phyloP scores from a whole-genome alignment of 2,888 invertebrate species.

The Drosophila conformis region DNA sequence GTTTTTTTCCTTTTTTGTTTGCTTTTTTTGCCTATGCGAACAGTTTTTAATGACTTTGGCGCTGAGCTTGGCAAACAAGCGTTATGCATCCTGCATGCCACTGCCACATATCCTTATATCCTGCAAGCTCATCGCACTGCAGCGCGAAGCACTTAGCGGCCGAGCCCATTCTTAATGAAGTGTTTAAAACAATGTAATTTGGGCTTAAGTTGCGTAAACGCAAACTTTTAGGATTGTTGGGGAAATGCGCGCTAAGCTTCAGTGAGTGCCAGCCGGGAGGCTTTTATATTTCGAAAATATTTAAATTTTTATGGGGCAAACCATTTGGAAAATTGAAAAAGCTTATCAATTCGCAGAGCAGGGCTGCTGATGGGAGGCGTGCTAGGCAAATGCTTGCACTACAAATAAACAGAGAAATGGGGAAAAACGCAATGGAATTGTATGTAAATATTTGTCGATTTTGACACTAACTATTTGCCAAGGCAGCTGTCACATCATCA shows the following conservation, averaged over 20 bases:
- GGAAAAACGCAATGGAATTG: constrained; percentile 53
- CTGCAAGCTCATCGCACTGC: constrained; percentile 33
- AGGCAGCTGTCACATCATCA: constrained; percentile 36
- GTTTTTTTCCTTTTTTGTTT: constrained; percentile 49
- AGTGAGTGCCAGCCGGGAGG: constrained; percentile 50
- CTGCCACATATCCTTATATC: constrained; percentile 45
- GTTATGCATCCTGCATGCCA: constrained; percentile 58
- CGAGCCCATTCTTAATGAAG: constrained; percentile 74
- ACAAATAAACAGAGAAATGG: constrained; percentile 23
- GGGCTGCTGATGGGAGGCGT: not conserved
- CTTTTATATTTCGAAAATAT: constrained; percentile 75
- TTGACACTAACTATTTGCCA: constrained; percentile 72
- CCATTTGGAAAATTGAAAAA: constrained; percentile 75
- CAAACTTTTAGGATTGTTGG: constrained; percentile 45
- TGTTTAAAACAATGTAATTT: constrained; percentile 80
- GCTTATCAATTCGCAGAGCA: constrained; percentile 45
- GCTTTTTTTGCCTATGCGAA: constrained; percentile 73
- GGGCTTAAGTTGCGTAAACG: constrained; percentile 65
- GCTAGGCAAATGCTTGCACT: constrained; percentile 5
- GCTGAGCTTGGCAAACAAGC: constrained; percentile 76
- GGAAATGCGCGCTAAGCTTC: constrained; percentile 54
- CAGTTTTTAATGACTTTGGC: constrained; percentile 79
- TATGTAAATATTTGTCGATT: constrained; percentile 72
- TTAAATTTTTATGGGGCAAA: constrained; percentile 74
- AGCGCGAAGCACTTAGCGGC: constrained; percentile 35